These are phyloP conservation scores for Charaxes varanes DNA, from an alignment of 1,140 invertebrate genomes.

Conservation along the genomic window DNA sequence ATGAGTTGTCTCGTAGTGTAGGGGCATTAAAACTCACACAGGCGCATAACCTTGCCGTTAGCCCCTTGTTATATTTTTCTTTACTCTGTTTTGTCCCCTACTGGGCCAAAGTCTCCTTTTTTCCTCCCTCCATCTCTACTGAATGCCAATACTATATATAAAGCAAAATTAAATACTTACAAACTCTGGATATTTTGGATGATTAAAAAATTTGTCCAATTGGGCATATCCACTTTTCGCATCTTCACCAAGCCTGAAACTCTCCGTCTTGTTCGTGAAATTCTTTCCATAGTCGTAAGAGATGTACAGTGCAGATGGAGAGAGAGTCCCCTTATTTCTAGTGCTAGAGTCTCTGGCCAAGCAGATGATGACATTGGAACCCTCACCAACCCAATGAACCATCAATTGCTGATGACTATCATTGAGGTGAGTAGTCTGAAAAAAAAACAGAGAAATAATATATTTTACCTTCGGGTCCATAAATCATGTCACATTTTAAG, in stretches of 20 bases:
- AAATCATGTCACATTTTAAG: too few species aligned
- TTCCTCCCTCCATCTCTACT: too few species aligned
- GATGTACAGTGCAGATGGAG: slow-evolving; percentile 85
- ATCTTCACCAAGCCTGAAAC: slow-evolving; percentile 75
- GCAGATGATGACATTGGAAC: slow-evolving; percentile 90
- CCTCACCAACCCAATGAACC: slow-evolving; percentile 92
- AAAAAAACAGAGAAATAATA: slow-evolving; percentile 10
- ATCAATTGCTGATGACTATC: slow-evolving; percentile 91
- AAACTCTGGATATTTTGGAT: slow-evolving; percentile 83
- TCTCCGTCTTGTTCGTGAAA: slow-evolving; percentile 83
- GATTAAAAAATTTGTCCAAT: slow-evolving; percentile 89
- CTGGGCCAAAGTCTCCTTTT: too few species aligned
- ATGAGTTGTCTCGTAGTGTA: too few species aligned
- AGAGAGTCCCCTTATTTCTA: slow-evolving; percentile 50
- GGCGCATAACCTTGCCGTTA: too few species aligned
- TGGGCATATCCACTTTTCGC: slow-evolving; percentile 77
- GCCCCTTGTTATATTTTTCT: too few species aligned
- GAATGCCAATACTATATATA: too few species aligned
- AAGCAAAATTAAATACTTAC: slow-evolving; percentile 78
- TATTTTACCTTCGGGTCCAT: neutral
- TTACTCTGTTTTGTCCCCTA: too few species aligned
- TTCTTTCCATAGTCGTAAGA: slow-evolving; percentile 90
- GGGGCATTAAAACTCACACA: too few species aligned
- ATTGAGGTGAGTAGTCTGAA: slow-evolving; percentile 82
- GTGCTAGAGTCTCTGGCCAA: slow-evolving; percentile 82